Conservation (phyloP, 2,888 invertebrate species). For the Sycophila texana region DNA sequence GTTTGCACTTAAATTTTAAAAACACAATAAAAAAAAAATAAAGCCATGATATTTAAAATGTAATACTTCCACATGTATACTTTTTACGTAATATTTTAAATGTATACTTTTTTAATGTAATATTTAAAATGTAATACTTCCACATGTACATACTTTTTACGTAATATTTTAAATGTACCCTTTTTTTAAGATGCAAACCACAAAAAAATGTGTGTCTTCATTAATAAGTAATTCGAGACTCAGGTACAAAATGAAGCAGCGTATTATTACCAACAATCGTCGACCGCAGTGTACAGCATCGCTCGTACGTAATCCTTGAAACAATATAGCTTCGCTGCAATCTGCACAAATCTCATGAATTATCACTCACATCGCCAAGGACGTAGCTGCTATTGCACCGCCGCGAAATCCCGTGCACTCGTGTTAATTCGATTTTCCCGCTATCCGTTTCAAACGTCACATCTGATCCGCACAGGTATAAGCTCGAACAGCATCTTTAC, state of each 20-base stretch:
- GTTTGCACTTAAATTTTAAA: too few species aligned
- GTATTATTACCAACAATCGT: slow-evolving; percentile 36
- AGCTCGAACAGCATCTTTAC: too few species aligned
- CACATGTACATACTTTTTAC: too few species aligned
- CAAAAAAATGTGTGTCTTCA: not conserved
- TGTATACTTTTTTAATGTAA: too few species aligned
- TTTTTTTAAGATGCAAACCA: not conserved
- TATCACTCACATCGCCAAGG: slow-evolving; percentile 41
- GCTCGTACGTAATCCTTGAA: not conserved
- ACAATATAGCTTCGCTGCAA: slow-evolving; percentile 13
- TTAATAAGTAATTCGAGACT: not conserved
- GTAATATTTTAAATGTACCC: too few species aligned
- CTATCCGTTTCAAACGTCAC: not conserved
- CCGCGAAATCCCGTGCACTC: slow-evolving; percentile 18
- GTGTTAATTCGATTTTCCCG: slow-evolving; percentile 10
- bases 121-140: too few species aligned
- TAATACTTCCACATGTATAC: too few species aligned
- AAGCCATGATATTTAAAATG: slow-evolving; percentile 48
- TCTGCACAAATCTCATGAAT: slow-evolving; percentile 33
- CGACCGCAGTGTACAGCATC: slow-evolving; percentile 27
- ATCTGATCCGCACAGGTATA: too few species aligned
- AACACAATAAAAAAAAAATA: slow-evolving; percentile 20
- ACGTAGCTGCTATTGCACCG: slow-evolving; percentile 23
- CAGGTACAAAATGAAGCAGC: not conserved
- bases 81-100: too few species aligned